Base-by-base conservation (phyloP, 2,888 invertebrate genomes). In the Trileptium ribeirensis region DNA sequence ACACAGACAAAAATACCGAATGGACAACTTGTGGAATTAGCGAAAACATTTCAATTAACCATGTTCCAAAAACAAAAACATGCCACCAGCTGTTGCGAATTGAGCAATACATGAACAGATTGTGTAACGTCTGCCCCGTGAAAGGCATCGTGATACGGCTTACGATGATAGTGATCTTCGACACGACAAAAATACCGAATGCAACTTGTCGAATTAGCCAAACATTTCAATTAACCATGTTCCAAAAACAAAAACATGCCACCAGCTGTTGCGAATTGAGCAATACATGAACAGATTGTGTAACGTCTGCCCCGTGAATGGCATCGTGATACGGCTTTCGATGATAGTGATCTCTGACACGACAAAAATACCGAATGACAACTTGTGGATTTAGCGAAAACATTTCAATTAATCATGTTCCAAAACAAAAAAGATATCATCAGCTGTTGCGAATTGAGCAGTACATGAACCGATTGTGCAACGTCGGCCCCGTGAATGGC, bases 101-200 rank as follows among this genome's bases (percentile, higher is more conserved):
- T 95, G 86, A 99, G 93, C 86, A 99, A 92, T 85, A 96, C 96
- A 90, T 98, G 94, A 82, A 96, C 96, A 86, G 97, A 96, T 91
- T 98, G 99, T 82, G 96, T 94, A 85, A 99, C 99, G 90, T 98
- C 98, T 84, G 99, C 97, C 81, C 97, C 99, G 90, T 99, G 99
- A 86, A 96, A 92, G 88, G 95, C 95, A 91, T 99, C 99, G 92
- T 99, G 99, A 92, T 99, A 99, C 87, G 98, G 97, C 91, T 97
- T 97, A 91, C 96, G 95, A 89, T 94, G 94, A 91, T 99, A 99
- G 91, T 99, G 97, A 90, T 97, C 97, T 91, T 99, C 99, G 87
- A 99, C 92, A 84, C 97, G 97, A 92, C 96, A 94, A 91, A 97
- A 93, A 91, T 97, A 99, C 84, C 95, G 95, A 88, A 99, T 92